Evolutionary conservation across 1,140 invertebrate species (phyloP).

Genomic region (Carposina sasakii): DNA sequence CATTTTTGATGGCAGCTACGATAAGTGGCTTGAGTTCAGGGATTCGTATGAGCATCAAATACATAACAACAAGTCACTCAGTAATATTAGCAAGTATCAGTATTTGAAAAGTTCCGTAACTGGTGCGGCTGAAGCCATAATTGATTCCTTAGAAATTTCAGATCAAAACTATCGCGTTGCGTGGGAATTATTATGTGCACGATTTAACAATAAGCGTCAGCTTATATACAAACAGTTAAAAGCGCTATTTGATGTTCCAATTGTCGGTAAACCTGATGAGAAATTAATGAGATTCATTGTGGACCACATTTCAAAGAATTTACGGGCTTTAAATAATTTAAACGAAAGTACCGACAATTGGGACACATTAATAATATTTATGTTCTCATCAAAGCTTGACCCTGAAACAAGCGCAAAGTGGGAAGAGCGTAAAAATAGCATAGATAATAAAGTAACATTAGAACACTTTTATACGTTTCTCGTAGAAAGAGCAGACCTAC

Average conservation of each 20-base stretch:
- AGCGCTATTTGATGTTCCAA: slow-evolving; percentile 21
- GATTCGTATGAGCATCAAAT: slow-evolving; percentile 36
- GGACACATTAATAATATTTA: slow-evolving; percentile 26
- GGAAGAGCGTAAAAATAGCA: slow-evolving; percentile 20
- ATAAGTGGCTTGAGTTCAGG: slow-evolving; percentile 38
- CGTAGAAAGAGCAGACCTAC: slow-evolving; percentile 23
- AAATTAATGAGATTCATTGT: slow-evolving; percentile 21
- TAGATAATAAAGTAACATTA: slow-evolving; percentile 21
- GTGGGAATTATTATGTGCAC: slow-evolving; percentile 19
- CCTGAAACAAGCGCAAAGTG: slow-evolving; percentile 17
- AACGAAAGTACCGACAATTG: slow-evolving; percentile 19
- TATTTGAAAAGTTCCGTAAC: slow-evolving; percentile 24
- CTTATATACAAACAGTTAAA: slow-evolving; percentile 24
- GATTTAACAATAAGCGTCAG: slow-evolving; percentile 26
- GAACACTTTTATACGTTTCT: slow-evolving; percentile 24
- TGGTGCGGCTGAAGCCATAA: slow-evolving; percentile 23
- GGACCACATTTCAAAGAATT: slow-evolving; percentile 27
- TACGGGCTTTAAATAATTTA: slow-evolving; percentile 19
- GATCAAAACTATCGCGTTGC: slow-evolving; percentile 20
- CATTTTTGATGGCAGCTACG: slow-evolving; percentile 33
- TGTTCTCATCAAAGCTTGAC: slow-evolving; percentile 25
- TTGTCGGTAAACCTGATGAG: slow-evolving; percentile 18
- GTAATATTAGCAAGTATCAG: slow-evolving; percentile 25
- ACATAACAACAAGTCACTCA: slow-evolving; percentile 20
- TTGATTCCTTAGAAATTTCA: slow-evolving; percentile 28